Evolutionary conservation across 2,797 vertebrate species (phyloP).

Genomic region (Xyrichtys novacula): DNA sequence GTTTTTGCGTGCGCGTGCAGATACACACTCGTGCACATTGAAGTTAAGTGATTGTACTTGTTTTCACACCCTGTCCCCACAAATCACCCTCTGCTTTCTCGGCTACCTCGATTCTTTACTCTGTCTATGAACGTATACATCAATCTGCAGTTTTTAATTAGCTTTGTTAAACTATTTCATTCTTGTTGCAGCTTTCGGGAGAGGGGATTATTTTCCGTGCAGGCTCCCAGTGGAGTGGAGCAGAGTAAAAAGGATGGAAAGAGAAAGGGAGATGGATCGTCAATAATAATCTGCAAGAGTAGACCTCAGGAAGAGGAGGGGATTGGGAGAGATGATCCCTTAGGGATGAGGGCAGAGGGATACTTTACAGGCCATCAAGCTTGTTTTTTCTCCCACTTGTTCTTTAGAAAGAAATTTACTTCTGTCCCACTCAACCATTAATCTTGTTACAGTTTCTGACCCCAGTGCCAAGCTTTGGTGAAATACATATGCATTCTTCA

Average conservation of each 20-base stretch:
- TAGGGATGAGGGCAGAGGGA: conserved; percentile 54
- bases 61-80: conserved; percentile 28
- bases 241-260: conserved; percentile 15
- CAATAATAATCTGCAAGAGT: conserved; percentile 65
- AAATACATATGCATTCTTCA: conserved; percentile 45
- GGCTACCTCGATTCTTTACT: conserved; percentile 15
- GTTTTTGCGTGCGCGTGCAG: not conserved
- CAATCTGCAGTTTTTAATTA: conserved; percentile 68
- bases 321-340: conserved; percentile 58
- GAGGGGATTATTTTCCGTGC: conserved; percentile 56
- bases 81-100: conserved; percentile 38
- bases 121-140: conserved; percentile 49
- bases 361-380: conserved; percentile 58
- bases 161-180: conserved; percentile 58
- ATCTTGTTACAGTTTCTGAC: conserved; percentile 52
- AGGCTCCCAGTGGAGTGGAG: conserved; percentile 42
- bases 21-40: conserved; percentile 9
- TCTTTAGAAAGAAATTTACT: conserved; percentile 61
- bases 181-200: conserved; percentile 41
- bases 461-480: conserved; percentile 3
- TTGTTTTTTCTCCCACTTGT: conserved; percentile 68
- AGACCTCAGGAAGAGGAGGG: conserved; percentile 35
- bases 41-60: conserved; percentile 42
- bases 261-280: conserved; percentile 47
- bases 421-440: conserved; percentile 60